Evolutionary conservation across 2,797 vertebrate species (phyloP).

Genomic region (Selene dorsalis): DNA sequence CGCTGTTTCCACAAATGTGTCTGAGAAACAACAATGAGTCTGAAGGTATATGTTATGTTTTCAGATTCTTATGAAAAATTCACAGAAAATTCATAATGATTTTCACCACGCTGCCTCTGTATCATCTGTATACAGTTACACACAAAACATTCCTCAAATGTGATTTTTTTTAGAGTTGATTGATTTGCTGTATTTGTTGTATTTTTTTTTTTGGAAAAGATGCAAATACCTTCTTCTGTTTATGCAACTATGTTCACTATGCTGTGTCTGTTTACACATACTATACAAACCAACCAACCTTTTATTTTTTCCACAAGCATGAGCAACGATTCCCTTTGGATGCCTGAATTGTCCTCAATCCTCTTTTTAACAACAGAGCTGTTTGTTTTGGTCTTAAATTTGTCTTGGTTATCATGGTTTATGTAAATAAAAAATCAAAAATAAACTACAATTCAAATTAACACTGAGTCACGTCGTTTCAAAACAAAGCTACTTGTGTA

Average conservation of each 20-base stretch:
- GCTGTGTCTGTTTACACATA: background rate
- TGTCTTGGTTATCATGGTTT: background rate
- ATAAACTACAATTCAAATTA: conserved; percentile 16
- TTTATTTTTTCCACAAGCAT: background rate
- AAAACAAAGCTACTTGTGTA: conserved; percentile 1
- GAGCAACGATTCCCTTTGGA: background rate
- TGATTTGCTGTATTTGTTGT: too few species aligned
- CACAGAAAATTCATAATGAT: background rate
- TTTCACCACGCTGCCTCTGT: background rate
- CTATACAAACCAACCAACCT: background rate
- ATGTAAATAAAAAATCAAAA: background rate
- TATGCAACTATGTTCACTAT: background rate
- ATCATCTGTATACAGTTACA: background rate
- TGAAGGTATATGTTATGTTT: too few species aligned
- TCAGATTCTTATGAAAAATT: background rate
- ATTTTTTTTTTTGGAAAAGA: background rate
- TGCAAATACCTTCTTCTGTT: background rate
- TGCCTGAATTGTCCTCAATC: background rate
- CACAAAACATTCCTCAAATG: background rate
- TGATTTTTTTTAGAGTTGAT: too few species aligned
- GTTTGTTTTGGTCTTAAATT: background rate
- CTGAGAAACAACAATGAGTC: background rate
- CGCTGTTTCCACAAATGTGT: background rate
- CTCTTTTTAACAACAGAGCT: background rate
- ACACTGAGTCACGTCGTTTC: conserved; percentile 14